Conservation (phyloP, 2,888 invertebrate species). For the Tetragonula carbonaria region DNA sequence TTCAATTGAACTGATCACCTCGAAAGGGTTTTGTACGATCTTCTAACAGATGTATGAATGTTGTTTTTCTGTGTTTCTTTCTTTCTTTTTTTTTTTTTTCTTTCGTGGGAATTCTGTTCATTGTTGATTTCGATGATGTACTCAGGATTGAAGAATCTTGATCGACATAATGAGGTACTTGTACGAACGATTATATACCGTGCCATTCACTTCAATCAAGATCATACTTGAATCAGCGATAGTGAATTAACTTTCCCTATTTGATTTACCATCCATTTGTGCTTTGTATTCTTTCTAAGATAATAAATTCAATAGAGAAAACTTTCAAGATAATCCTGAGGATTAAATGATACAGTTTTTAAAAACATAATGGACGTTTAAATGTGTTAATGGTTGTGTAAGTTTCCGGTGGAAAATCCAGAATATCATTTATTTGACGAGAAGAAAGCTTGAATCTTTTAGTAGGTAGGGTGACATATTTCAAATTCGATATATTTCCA, state of each 20-base stretch:
- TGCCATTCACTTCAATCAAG: neutral
- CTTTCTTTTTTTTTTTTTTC: neutral
- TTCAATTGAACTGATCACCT: slow-evolving; percentile 35
- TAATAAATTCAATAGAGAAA: neutral
- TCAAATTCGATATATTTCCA: too few relatives aligned
- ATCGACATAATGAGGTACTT: neutral
- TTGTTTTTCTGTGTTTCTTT: neutral
- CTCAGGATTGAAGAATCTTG: too few relatives aligned
- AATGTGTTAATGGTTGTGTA: neutral
- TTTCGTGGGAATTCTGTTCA: neutral
- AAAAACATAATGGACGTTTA: neutral
- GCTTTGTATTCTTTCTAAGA: neutral
- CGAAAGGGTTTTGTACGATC: neutral
- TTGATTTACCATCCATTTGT: neutral
- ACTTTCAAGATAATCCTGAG: neutral
- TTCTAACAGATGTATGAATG: too few relatives aligned
- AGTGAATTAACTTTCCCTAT: neutral
- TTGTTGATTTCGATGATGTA: too few relatives aligned
- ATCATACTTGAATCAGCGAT: neutral
- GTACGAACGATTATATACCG: neutral
- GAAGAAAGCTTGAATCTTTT: too few relatives aligned
- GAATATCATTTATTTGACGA: too few relatives aligned
- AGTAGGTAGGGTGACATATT: too few relatives aligned
- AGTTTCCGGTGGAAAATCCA: neutral
- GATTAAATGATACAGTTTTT: neutral